These are phyloP conservation scores for Rhopalosiphum nymphaeae DNA, from an alignment of 2,888 invertebrate genomes.

Conservation along the genomic window DNA sequence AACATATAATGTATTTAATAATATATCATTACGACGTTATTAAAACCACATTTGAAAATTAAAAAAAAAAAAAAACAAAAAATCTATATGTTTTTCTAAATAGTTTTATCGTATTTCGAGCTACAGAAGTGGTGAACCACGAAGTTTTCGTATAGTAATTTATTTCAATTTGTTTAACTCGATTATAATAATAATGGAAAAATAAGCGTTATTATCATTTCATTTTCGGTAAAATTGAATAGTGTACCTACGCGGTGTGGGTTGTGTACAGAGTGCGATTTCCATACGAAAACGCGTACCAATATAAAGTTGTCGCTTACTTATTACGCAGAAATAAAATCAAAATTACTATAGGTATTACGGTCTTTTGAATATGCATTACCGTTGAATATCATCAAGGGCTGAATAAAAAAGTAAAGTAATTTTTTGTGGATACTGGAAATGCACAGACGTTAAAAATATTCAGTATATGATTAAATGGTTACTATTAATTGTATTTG, in stretches of 20 bases:
- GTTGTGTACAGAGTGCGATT: neutral
- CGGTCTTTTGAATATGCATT: neutral
- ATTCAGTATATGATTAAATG: neutral
- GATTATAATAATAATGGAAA: slow-evolving; percentile 42
- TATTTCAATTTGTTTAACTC: slow-evolving; percentile 46
- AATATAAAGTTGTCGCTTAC: neutral
- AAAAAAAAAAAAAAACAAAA: neutral
- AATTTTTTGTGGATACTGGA: neutral
- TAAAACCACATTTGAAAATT: neutral
- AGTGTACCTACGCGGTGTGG: neutral
- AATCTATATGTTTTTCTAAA: neutral
- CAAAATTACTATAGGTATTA: neutral
- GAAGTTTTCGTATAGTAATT: slow-evolving; percentile 24
- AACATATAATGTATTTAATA: neutral
- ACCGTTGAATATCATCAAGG: neutral
- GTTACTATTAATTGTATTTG: neutral
- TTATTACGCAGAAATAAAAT: neutral
- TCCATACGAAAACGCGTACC: neutral
- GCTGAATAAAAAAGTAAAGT: neutral
- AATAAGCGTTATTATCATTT: slow-evolving; percentile 37
- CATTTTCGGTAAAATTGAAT: slow-evolving; percentile 25
- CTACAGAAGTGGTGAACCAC: neutral
- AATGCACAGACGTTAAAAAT: neutral
- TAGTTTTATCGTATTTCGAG: neutral
- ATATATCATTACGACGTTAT: neutral